Percentiles rank a stretch among this genome's conserved stretches.
phyloP scores from a whole-genome alignment of 1,140 invertebrate genomes.

The Odontomachus brunneus region DNA sequence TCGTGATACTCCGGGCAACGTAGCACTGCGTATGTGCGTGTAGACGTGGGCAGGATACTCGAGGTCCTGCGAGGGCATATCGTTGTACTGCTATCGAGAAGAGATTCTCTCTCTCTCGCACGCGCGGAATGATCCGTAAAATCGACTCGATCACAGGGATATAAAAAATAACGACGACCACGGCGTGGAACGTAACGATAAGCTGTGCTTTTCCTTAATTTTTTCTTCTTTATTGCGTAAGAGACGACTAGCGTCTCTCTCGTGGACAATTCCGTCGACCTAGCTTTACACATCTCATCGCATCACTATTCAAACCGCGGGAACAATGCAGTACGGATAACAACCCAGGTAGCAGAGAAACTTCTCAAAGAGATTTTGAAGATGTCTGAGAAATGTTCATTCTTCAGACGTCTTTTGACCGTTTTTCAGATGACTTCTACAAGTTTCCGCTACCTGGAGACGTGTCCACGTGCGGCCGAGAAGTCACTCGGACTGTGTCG shows the following conservation, averaged over 20 bases:
- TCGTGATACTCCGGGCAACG: slow-evolving; percentile 1
- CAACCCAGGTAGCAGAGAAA: too few species aligned
- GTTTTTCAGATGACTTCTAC: too few species aligned
- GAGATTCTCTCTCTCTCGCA: slow-evolving; percentile 2
- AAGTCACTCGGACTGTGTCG: background rate
- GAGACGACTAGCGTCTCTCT: background rate
- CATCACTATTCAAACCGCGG: slow-evolving; percentile 31
- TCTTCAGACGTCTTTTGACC: too few species aligned
- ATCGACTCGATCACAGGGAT: background rate
- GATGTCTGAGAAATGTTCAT: too few species aligned
- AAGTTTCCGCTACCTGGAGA: too few species aligned
- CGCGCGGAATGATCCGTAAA: background rate
- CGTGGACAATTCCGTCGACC: too few species aligned
- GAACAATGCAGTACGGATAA: background rate
- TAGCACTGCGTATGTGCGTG: slow-evolving; percentile 4
- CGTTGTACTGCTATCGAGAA: slow-evolving; percentile 6
- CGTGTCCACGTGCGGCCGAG: slow-evolving; percentile 3
- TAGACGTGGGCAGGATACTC: slow-evolving; percentile 25
- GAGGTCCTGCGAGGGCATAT: slow-evolving; percentile 13
- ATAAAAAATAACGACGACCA: background rate
- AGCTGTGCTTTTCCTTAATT: background rate
- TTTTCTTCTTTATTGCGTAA: background rate
- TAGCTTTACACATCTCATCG: slow-evolving; percentile 19
- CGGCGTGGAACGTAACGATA: background rate
- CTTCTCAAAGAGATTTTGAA: too few species aligned